Evolutionary conservation across 2,113 vertebrate species (phyloP).

Genomic region (Perccottus glenii): DNA sequence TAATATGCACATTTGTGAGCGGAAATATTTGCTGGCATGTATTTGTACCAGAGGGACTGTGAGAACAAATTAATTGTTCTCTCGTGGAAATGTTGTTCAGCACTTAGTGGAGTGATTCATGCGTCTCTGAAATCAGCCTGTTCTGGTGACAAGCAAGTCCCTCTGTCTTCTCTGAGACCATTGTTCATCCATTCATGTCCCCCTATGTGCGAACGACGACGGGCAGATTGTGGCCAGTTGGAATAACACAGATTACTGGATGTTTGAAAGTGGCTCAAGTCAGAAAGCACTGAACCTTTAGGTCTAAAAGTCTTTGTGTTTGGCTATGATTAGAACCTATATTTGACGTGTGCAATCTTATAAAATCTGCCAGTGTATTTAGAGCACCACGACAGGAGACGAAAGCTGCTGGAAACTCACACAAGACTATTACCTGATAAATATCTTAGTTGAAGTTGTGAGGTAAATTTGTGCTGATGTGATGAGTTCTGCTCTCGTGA

Average conservation of each 20-base stretch:
- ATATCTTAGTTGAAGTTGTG: too few species aligned
- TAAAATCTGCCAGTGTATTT: too few species aligned
- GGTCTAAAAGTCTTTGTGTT: conserved; percentile 12
- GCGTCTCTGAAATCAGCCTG: conserved; percentile 50
- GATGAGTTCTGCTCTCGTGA: too few species aligned
- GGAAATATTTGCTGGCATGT: conserved; percentile 19
- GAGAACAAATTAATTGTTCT: conserved; percentile 67
- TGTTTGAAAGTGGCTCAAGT: background rate
- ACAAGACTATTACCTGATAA: too few species aligned
- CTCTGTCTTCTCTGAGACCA: conserved; percentile 45
- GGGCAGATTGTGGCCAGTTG: too few species aligned
- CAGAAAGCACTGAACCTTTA: background rate
- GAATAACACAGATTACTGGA: too few species aligned
- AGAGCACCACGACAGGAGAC: too few species aligned
- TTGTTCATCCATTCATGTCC: conserved; percentile 65
- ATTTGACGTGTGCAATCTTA: background rate
- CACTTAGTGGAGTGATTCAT: conserved; percentile 63
- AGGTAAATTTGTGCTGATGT: too few species aligned
- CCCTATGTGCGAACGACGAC: conserved; percentile 54
- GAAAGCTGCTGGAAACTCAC: too few species aligned
- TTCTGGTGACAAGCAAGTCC: conserved; percentile 64
- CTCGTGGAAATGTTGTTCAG: conserved; percentile 65
- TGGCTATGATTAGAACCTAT: background rate
- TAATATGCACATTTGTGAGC: too few species aligned
- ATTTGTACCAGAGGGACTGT: conserved; percentile 33